phyloP scores from a whole-genome alignment of 2,113 vertebrate genomes.

The Pristiophorus japonicus region DNA sequence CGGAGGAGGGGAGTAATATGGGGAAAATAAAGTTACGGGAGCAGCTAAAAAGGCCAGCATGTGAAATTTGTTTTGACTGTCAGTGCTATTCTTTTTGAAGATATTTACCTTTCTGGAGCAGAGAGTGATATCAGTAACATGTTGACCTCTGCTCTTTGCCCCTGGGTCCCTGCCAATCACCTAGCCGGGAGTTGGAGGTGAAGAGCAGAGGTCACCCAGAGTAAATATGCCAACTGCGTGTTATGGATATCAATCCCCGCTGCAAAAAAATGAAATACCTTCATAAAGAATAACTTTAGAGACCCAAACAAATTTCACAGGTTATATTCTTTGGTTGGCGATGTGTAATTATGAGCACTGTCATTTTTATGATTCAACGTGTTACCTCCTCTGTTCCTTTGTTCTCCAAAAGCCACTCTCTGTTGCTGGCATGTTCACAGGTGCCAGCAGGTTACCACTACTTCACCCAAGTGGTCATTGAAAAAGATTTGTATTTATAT shows the following conservation, averaged over 20 bases:
- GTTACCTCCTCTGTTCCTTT: not conserved
- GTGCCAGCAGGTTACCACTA: not conserved
- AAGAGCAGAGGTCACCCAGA: not conserved
- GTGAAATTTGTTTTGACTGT: not conserved
- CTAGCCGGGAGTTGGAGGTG: not conserved
- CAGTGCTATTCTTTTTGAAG: conserved; percentile 9
- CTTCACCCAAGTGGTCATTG: not conserved
- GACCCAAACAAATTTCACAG: not conserved
- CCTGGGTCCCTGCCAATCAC: conserved; percentile 22
- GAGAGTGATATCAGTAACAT: conserved; percentile 6
- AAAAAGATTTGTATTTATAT: no score
- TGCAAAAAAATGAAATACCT: not conserved
- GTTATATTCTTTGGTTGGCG: not conserved
- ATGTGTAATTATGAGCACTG: not conserved
- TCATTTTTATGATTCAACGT: not conserved
- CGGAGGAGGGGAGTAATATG: not conserved
- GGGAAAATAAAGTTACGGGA: not conserved
- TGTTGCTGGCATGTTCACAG: not conserved
- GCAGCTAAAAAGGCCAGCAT: not conserved
- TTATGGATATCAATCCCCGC: not conserved
- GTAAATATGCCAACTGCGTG: not conserved
- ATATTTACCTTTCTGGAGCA: conserved; percentile 11
- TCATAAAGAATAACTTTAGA: not conserved
- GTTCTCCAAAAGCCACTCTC: not conserved
- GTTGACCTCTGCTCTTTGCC: conserved; percentile 8